phyloP scores from a whole-genome alignment of 1,140 invertebrate species.

The Daktulosphaira vitifoliae region DNA sequence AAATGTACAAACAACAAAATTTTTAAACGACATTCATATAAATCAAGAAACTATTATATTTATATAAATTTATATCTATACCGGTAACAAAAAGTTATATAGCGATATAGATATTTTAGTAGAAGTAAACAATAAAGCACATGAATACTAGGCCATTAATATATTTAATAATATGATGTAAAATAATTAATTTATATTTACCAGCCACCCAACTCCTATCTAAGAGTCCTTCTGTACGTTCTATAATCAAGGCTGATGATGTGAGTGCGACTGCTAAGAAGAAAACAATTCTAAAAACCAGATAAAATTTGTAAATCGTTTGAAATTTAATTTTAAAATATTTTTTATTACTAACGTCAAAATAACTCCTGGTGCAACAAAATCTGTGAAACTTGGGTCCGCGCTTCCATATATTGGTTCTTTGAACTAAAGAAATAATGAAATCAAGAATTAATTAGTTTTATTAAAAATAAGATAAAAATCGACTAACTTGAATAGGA shows the following conservation, averaged over 20 bases:
- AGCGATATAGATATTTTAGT: too few species aligned
- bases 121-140: too few species aligned
- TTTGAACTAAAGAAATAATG: constrained; percentile 57
- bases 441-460: neutral
- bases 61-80: too few species aligned
- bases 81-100: too few species aligned
- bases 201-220: constrained; percentile 79
- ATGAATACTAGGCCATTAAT: too few species aligned
- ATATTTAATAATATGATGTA: too few species aligned
- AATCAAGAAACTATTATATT: too few species aligned
- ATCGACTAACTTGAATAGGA: constrained; percentile 59
- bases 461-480: neutral
- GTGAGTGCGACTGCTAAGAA: constrained; percentile 88
- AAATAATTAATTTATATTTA: constrained; percentile 43
- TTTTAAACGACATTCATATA: too few species aligned
- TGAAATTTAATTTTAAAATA: neutral
- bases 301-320: constrained; percentile 17
- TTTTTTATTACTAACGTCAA: constrained; percentile 59
- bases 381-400: constrained; percentile 83
- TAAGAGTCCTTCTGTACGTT: constrained; percentile 77
- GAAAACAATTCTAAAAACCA: constrained; percentile 72
- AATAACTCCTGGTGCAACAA: constrained; percentile 88
- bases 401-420: constrained; percentile 78
- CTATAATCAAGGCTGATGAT: constrained; percentile 80
- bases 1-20: too few species aligned